Evolutionary conservation across 2,113 vertebrate species (phyloP), one percentile per base, ranked within the genome.

Genomic region (Trogon surrucura): DNA sequence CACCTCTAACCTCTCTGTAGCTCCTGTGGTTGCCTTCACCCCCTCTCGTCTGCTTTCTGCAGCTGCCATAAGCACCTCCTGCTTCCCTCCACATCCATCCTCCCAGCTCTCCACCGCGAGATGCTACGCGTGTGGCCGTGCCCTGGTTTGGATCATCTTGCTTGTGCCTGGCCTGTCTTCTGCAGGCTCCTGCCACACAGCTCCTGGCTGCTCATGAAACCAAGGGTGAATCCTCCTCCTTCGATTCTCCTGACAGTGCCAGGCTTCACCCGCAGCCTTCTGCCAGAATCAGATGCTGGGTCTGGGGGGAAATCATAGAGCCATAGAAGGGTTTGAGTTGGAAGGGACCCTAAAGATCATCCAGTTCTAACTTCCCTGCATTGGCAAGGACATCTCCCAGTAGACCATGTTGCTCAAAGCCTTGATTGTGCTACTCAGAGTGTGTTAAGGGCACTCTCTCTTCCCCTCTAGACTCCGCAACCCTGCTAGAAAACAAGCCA

Each of bases 61-160:
- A 79, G 47, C 74, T 4, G 8, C 88, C 53, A 82, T 66, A 57
- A 88, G 38, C 4, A 1, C 36, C 51, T 80, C 0, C 0, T 62
- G 54, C 51, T 93, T 77, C 25, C 47, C 20, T 78, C 2, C 0
- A 83, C 64, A 89, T 86, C 77, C 85, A n/a, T 58, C 69, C 80
- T 91, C 71, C 34, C 0, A 0, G n/a, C 66, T 86, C 64, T 45
- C 44, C 67, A 65, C 74, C 0, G 0, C 2, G 5, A 67, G 70
- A 53, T 27, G 53, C 80, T 81, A 51, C 0, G 0, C 0, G 0
- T 87, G 85, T 64, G 70, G 53, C 70, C 5, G 0, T 71, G 66
- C 45, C 61, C 61, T 87, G 57, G 19, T 56, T 80, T 92, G 34
- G 34, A 88, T 86, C 84, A 64, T 27, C 51, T 11, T 50, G 32